Evolutionary conservation across 2,797 vertebrate genomes (phyloP), one percentile per base, ranked within the genome.

Genomic region (Sebastolobus alascanus): DNA sequence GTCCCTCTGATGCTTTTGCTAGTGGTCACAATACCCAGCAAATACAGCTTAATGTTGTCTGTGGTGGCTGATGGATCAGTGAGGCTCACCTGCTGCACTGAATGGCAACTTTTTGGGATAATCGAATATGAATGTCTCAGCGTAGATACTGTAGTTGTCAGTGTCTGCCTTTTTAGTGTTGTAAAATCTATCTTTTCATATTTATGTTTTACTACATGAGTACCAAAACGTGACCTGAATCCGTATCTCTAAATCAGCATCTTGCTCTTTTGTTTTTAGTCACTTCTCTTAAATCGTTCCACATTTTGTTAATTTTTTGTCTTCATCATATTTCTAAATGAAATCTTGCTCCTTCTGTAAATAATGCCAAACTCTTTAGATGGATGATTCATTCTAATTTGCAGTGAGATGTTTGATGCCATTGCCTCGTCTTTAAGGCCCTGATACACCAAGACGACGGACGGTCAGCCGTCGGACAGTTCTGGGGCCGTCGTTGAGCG

Each of bases 1-100:
- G 75, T 77, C 66, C 40, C 58, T 31, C n/a, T 31, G 64, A 25
- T 77, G 56, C 63, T 88, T 33, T 74, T 8, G 43, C 16, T 40
- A 3, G 1, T 10, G n/a, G 54, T 37, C 69, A 68, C 58, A 73
- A 43, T 7, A 18, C 1, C 29, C 40, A 35, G 79, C 18, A 50
- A 18, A 52, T 3, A 14, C 35, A 37, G 60, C 58, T 56, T 46
- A 52, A 4, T 27, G 31, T 18, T 29, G 35, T 73, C n/a, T 55
- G 60, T 58, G 71, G 31, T n/a, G 59, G 52, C 22, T 11, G 73
- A 71, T 40, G n/a, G 46, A 40, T 12, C 64, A 31, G n/a, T 4
- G 46, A 22, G 33, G 77, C 68, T 88, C 73, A 79, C 67, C 64
- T 58, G 60, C 25, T 29, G 60, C 8, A 3, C 40, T 25, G 63